Evolutionary conservation across 2,113 vertebrate species (phyloP).

Genomic region (Xenopus tropicalis): DNA sequence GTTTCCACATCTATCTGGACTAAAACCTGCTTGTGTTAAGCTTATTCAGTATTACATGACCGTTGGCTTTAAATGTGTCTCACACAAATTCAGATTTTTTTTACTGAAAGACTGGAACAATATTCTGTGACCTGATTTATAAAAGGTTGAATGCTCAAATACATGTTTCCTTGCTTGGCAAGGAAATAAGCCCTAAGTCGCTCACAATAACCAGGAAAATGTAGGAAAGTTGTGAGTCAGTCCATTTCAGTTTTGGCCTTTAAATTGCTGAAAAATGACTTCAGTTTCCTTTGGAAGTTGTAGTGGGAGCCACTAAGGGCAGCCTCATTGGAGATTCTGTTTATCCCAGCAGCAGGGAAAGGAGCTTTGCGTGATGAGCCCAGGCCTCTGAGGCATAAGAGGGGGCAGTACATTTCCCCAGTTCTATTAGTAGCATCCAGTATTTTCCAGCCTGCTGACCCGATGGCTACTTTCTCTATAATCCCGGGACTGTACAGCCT

Average conservation of each 20-base stretch:
- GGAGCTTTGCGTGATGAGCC: constrained; percentile 55
- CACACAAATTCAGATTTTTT: neutral
- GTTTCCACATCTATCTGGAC: too few relatives aligned
- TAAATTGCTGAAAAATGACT: constrained; percentile 70
- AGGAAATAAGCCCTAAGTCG: constrained; percentile 68
- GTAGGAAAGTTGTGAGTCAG: constrained; percentile 62
- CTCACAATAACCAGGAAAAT: constrained; percentile 58
- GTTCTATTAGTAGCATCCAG: constrained; percentile 6
- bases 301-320: constrained; percentile 53
- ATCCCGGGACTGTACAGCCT: too few relatives aligned
- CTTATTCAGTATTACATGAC: too few relatives aligned
- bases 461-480: neutral
- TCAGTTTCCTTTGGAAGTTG: constrained; percentile 62
- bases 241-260: constrained; percentile 57
- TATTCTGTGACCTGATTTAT: constrained; percentile 52
- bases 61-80: neutral
- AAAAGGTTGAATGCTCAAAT: constrained; percentile 53
- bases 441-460: constrained; percentile 17
- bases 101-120: constrained; percentile 31
- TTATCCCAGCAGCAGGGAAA: constrained; percentile 48
- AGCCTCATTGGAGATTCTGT: constrained; percentile 64
- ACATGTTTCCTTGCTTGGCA: constrained; percentile 67
- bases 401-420: neutral
- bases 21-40: too few relatives aligned
- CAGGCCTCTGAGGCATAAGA: constrained; percentile 49